These are phyloP conservation scores for Corvus hawaiiensis DNA, from an alignment of 2,113 vertebrate species.

Conservation along the genomic window DNA sequence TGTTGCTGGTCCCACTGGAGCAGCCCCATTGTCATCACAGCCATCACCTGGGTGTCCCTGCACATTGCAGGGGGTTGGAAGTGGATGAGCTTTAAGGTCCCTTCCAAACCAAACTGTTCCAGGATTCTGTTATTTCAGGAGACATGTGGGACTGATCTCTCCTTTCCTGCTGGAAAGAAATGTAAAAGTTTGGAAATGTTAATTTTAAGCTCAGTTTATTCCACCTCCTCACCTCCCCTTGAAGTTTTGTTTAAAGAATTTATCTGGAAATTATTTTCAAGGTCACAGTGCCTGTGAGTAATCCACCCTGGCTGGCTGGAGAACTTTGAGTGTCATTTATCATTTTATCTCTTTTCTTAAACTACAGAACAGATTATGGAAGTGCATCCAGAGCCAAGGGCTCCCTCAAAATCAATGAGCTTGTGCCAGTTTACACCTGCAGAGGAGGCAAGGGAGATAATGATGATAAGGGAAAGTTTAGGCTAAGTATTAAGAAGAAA, in stretches of 20 bases:
- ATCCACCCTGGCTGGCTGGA: neutral
- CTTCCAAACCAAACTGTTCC: neutral
- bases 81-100: neutral
- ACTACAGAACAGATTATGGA: neutral
- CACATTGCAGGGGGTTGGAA: neutral
- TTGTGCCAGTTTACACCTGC: neutral
- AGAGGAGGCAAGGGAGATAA: neutral
- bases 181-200: neutral
- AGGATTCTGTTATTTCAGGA: neutral
- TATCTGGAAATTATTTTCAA: conserved; percentile 1
- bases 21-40: neutral
- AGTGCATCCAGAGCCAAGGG: neutral
- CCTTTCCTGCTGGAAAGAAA: neutral
- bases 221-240: neutral
- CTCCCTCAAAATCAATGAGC: neutral
- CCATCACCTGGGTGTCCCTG: neutral
- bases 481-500: neutral
- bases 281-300: neutral
- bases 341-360: neutral
- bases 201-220: neutral
- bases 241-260: neutral
- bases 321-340: neutral
- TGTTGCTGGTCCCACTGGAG: neutral
- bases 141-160: neutral
- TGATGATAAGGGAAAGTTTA: neutral